Evolutionary conservation across 2,797 vertebrate genomes (phyloP).

Genomic region (Bradypodion ventrale): DNA sequence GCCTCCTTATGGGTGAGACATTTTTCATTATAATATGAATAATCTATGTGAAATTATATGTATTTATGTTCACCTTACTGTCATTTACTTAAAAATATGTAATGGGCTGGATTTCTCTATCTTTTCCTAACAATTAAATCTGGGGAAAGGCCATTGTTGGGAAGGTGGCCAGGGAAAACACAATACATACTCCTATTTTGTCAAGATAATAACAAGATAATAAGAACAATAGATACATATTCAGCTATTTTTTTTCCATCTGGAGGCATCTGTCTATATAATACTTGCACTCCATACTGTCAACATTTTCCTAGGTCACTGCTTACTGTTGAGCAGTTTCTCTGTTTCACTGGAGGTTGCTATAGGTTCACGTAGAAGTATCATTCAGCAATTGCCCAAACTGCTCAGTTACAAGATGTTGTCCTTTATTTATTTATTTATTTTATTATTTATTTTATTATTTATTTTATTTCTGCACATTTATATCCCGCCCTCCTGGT

Average conservation of each 20-base stretch:
- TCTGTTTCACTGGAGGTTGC: background rate
- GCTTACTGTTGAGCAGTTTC: background rate
- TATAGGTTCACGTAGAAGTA: no score
- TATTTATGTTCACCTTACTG: slow-evolving; percentile 61
- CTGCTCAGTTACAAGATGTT: background rate
- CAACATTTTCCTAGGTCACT: background rate
- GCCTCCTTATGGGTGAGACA: slow-evolving; percentile 37
- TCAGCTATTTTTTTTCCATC: slow-evolving; percentile 4
- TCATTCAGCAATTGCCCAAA: no score
- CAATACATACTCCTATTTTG: background rate
- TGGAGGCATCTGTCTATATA: background rate
- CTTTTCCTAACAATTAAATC: slow-evolving; percentile 31
- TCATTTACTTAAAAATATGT: slow-evolving; percentile 36
- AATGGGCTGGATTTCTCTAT: background rate
- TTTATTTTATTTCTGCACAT: no score
- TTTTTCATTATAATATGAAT: slow-evolving; percentile 63
- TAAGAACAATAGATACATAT: background rate
- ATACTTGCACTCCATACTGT: background rate
- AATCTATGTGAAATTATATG: slow-evolving; percentile 50
- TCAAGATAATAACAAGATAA: rapidly evolving
- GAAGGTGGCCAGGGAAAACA: background rate
- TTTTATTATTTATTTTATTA: no score
- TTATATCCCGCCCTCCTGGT: no score
- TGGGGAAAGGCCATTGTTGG: background rate
- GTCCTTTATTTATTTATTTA: no score